These are phyloP conservation scores for Drosophila truncata DNA, from an alignment of 1,140 invertebrate species.

Conservation along the genomic window DNA sequence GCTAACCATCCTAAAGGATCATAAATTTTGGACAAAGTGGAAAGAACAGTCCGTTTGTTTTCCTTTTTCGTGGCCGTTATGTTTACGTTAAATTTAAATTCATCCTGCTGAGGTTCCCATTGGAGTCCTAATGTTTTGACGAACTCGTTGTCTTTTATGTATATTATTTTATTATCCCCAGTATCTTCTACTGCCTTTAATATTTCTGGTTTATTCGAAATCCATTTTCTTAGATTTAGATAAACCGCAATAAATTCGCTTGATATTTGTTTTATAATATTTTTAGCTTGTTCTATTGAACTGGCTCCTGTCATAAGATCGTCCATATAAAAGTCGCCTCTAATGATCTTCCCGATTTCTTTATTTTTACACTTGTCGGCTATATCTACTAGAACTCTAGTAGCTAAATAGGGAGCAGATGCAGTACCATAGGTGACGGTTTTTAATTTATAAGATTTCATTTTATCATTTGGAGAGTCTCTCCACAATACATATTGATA, in stretches of 20 bases:
- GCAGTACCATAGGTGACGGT: neutral
- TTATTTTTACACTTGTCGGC: neutral
- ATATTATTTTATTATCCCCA: neutral
- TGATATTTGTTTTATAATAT: neutral
- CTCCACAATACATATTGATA: conserved; percentile 3
- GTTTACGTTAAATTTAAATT: neutral
- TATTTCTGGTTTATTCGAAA: neutral
- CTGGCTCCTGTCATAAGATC: conserved; percentile 1
- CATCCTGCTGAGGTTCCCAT: neutral
- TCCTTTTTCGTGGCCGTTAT: neutral
- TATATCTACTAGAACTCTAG: neutral
- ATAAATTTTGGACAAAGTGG: neutral
- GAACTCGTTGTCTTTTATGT: neutral
- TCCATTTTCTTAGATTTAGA: conserved; percentile 9
- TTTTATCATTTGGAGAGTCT: neutral
- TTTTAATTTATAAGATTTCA: neutral
- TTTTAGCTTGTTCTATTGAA: neutral
- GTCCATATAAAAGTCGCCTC: neutral
- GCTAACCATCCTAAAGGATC: neutral
- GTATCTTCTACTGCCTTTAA: neutral
- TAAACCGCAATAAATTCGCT: neutral
- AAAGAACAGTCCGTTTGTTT: neutral
- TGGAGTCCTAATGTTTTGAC: neutral
- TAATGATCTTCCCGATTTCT: neutral
- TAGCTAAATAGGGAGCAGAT: neutral